Evolutionary conservation across 2,113 vertebrate genomes (phyloP).

Genomic region (Ceyx margarethae): DNA sequence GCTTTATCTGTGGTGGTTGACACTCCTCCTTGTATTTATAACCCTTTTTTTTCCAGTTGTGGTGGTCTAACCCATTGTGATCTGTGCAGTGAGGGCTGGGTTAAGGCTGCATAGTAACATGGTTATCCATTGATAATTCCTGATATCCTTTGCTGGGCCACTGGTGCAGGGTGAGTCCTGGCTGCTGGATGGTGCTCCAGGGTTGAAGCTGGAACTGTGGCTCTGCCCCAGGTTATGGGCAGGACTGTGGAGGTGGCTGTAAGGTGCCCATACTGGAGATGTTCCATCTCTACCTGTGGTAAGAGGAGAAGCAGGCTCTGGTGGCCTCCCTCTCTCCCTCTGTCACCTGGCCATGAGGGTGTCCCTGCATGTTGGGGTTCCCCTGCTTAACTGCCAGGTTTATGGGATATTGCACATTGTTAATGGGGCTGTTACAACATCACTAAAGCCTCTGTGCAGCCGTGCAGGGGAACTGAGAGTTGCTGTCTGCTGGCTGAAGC

Average conservation of each 20-base stretch:
- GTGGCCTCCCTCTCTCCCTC: background rate
- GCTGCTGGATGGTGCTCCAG: background rate
- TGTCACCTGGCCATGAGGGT: accelerated
- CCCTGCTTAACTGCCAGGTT: accelerated
- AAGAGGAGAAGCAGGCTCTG: background rate
- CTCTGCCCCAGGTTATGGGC: background rate
- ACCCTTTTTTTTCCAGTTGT: background rate
- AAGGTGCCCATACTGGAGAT: accelerated
- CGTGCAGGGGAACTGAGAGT: background rate
- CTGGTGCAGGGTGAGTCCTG: background rate
- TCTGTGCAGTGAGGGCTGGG: background rate
- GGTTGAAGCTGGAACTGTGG: accelerated
- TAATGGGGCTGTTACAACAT: background rate
- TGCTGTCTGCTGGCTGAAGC: background rate
- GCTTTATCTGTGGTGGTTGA: background rate
- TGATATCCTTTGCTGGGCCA: background rate
- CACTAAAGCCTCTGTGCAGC: background rate
- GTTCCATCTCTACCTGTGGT: background rate
- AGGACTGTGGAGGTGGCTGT: background rate
- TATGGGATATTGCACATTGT: background rate
- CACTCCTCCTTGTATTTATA: background rate
- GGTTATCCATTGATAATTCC: background rate
- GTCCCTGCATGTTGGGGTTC: background rate
- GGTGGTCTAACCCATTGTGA: background rate
- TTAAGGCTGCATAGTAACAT: accelerated